Percentiles rank a stretch among this genome's conserved stretches.
phyloP scores from a whole-genome alignment of 2,797 vertebrate genomes.

The Onychomys arenicola region DNA sequence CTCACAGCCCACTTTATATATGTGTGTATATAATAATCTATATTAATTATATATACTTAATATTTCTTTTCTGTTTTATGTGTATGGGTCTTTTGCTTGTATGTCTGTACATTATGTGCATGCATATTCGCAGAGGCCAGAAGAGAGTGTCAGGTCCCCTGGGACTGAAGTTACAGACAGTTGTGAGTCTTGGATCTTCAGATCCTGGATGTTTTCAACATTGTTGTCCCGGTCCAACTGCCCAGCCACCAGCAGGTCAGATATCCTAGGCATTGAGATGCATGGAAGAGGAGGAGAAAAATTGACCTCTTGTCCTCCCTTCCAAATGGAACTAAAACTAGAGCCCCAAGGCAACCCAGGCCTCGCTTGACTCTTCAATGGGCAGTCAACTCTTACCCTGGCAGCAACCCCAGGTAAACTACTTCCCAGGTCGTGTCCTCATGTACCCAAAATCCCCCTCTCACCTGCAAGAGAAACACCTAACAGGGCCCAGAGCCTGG shows the following conservation, averaged over 20 bases:
- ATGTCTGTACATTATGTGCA: no score
- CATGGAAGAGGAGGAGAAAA: neutral
- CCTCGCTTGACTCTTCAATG: conserved; percentile 87
- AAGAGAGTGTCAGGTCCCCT: no score
- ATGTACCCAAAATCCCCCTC: neutral
- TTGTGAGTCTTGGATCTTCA: conserved; percentile 76
- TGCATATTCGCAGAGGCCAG: no score
- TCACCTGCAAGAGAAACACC: conserved; percentile 91
- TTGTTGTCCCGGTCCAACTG: conserved; percentile 89
- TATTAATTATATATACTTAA: no score
- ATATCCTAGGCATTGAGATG: conserved; percentile 83
- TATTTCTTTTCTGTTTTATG: no score
- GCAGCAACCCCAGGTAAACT: no score
- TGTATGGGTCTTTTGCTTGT: no score
- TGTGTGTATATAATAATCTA: neutral
- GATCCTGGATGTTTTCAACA: conserved; percentile 86
- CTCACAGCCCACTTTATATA: neutral
- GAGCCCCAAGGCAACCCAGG: neutral
- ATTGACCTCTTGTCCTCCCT: rapidly evolving
- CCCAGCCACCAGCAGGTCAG: conserved; percentile 90
- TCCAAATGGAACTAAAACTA: neutral
- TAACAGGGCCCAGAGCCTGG: conserved; percentile 90
- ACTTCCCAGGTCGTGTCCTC: rapidly evolving
- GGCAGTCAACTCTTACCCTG: conserved; percentile 67
- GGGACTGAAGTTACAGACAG: no score